Conservation (phyloP, 2,797 vertebrate genomes). For the Lepidocolaptes lacrymiger region DNA sequence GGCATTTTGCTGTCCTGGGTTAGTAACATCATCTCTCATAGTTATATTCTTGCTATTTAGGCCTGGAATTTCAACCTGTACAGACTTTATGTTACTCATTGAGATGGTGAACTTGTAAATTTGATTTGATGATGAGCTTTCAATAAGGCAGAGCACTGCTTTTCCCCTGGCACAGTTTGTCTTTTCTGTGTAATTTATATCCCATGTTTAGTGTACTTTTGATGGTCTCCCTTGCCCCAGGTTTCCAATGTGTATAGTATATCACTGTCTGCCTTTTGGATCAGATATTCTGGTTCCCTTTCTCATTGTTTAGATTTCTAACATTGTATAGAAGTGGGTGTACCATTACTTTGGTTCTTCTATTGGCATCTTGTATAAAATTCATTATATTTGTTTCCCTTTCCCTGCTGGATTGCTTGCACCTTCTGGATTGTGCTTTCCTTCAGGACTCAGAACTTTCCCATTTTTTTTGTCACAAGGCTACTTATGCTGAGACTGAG, state of each 20-base stretch:
- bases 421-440: not conserved
- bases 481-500: not conserved
- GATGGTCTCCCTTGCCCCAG: not conserved
- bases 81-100: not conserved
- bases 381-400: not conserved
- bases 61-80: not conserved
- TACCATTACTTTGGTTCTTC: not conserved
- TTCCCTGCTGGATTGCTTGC: not conserved
- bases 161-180: not conserved
- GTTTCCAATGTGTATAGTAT: not conserved
- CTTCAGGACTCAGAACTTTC: not conserved
- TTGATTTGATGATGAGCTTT: not conserved
- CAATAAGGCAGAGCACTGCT: not conserved
- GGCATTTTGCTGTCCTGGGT: not conserved
- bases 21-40: not conserved
- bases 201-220: not conserved
- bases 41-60: not conserved
- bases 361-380: not conserved
- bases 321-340: not conserved
- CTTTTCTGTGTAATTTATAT: not conserved
- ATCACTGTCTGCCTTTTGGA: not conserved
- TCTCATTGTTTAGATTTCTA: not conserved
- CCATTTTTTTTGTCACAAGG: not conserved
- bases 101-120: not conserved
- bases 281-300: not conserved